Evolutionary conservation across 2,113 vertebrate species (phyloP), one percentile per base, ranked within the genome.

Genomic region (Oreochromis spilurus): DNA sequence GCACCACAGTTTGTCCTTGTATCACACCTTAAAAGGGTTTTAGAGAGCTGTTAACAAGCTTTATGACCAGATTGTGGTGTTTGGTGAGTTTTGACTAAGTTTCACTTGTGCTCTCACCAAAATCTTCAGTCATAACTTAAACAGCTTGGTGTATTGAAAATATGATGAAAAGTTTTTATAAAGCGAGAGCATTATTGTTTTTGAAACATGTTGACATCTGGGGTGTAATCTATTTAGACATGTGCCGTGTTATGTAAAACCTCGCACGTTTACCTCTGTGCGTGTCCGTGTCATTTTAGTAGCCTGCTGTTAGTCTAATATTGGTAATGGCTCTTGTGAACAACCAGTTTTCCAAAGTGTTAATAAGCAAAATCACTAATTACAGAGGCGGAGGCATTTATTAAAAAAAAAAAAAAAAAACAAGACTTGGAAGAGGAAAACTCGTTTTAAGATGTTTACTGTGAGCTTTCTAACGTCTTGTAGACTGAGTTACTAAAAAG

Each of bases 391-490:
- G 17, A 65, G 31, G 31, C 17, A 36, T 62, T 62, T n/a, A 2
- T 34, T 62, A 34, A 36, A 36, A 26, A 58, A 11, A 34, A 1
- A 7, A 24, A 5, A 34, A 36, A 36, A 26, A 58, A 11, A 34
- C 1, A 7, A 24, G 7, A 70, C 2, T 12, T 36, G 4, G n/a
- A 43, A 70, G 12, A 40, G 65, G 2, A 65, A 65, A 36, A 65
- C 60, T 65, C 1, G 17, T 65, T 36, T 36, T 65, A n/a, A 36
- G 6, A 12, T n/a, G 17, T 65, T 65, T 62, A n/a, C 31, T 70
- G 36, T 12, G 0, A 43, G n/a, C 4, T 70, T 70, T 67, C 0
- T 67, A 8, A 67, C 3, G n/a, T 43, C 1, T 16, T 72, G 58
- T 45, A 65, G 31, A 24, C 8, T 4, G 38, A n/a, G 19, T 65